These are phyloP conservation scores for Leptatherina wallacei DNA, from an alignment of 2,797 vertebrate genomes.

Conservation along the genomic window DNA sequence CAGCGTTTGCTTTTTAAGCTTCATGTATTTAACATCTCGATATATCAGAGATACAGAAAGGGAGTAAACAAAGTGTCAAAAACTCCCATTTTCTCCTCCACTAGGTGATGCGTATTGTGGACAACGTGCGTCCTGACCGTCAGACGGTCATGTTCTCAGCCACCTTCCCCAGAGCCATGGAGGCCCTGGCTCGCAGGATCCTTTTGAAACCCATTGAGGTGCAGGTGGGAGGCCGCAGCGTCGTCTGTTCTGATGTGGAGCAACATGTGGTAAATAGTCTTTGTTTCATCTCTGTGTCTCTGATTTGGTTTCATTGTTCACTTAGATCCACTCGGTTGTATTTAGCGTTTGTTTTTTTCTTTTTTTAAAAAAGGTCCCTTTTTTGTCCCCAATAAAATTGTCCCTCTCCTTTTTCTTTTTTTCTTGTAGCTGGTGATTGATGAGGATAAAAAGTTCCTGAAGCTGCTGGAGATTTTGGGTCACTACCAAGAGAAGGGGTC, in stretches of 20 bases:
- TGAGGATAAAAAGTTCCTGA: slow-evolving; percentile 97
- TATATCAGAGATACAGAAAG: neutral
- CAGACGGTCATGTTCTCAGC: slow-evolving; percentile 99
- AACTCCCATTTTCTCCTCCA: neutral
- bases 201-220: slow-evolving; percentile 95
- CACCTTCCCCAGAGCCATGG: slow-evolving; percentile 98
- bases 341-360: neutral
- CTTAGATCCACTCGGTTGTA: neutral
- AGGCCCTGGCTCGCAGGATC: slow-evolving; percentile 95
- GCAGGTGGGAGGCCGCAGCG: slow-evolving; percentile 96
- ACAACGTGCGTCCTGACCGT: slow-evolving; percentile 95
- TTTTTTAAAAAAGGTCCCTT: too few relatives aligned
- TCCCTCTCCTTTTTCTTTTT: neutral
- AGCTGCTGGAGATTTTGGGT: slow-evolving; percentile 95
- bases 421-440: slow-evolving; percentile 92
- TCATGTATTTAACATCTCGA: neutral
- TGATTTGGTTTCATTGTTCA: neutral
- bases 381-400: too few relatives aligned
- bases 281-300: neutral
- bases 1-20: neutral
- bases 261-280: slow-evolving; percentile 89
- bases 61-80: neutral
- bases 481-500: slow-evolving; percentile 98
- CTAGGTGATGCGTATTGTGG: slow-evolving; percentile 98
- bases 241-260: slow-evolving; percentile 98